Percentiles rank a stretch among this genome's conserved stretches.
phyloP scores from a whole-genome alignment of 1,140 invertebrate genomes.

The Wiebesia pumilae region DNA sequence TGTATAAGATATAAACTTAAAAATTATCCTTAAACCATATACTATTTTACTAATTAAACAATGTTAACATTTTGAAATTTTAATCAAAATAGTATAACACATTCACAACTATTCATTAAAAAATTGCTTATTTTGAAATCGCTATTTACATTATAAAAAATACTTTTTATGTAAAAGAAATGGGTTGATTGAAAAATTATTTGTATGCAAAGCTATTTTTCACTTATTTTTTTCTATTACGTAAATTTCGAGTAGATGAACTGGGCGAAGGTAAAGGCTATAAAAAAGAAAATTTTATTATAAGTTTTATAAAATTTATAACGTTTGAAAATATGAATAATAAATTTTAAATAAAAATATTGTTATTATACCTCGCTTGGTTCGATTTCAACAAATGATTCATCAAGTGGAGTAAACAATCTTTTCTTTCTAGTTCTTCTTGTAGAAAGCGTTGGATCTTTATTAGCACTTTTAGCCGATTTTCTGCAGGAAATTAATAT shows the following conservation, averaged over 20 bases:
- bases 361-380: conserved; percentile 51
- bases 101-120: conserved; percentile 10
- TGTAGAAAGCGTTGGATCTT: conserved; percentile 43
- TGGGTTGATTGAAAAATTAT: neutral
- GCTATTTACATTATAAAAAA: conserved; percentile 37
- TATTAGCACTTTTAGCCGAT: conserved; percentile 39
- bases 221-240: conserved; percentile 58
- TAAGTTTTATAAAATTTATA: conserved; percentile 29
- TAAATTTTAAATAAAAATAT: neutral
- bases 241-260: conserved; percentile 55
- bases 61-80: conserved; percentile 19
- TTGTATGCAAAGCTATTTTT: conserved; percentile 22
- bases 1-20: neutral
- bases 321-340: neutral
- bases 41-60: neutral
- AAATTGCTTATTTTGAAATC: conserved; percentile 18
- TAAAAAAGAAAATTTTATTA: neutral
- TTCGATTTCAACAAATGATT: conserved; percentile 60
- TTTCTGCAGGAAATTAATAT: conserved; percentile 25
- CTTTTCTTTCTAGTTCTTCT: conserved; percentile 60
- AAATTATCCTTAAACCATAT: neutral
- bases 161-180: neutral
- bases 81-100: conserved; percentile 26
- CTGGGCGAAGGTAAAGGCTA: conserved; percentile 33
- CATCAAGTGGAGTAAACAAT: conserved; percentile 56